Percentiles rank a stretch among this genome's conserved stretches.
phyloP scores from a whole-genome alignment of 2,113 vertebrate species.

The Eurypyga helias region DNA sequence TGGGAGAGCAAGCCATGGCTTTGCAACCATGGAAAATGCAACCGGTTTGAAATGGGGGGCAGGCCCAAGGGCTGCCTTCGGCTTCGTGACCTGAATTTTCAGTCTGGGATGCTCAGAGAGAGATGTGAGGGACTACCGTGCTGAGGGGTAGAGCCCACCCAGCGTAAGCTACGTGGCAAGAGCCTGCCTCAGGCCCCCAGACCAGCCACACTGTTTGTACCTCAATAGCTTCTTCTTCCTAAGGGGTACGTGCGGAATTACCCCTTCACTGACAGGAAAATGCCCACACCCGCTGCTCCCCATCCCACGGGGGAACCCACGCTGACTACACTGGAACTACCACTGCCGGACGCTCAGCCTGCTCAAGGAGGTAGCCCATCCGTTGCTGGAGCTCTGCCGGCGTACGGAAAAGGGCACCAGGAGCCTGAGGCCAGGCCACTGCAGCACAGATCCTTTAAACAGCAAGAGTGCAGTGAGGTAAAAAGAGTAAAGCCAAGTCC shows the following conservation, averaged over 20 bases:
- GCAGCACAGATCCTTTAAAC: fast-evolving
- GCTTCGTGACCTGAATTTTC: background rate
- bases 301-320: background rate
- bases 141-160: background rate
- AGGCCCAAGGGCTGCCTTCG: background rate
- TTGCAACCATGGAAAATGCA: background rate
- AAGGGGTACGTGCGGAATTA: background rate
- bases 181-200: background rate
- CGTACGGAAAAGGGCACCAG: background rate
- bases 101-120: background rate
- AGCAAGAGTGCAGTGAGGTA: background rate
- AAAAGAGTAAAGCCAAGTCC: background rate
- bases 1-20: background rate
- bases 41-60: background rate
- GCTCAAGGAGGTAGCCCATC: background rate
- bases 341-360: fast-evolving
- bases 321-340: background rate
- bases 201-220: background rate
- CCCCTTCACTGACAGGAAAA: background rate
- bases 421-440: background rate
- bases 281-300: background rate
- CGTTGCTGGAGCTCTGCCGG: background rate
- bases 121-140: background rate
- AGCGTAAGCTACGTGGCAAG: background rate
- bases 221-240: background rate